Percentiles rank a stretch among this genome's conserved stretches.
These are phyloP conservation scores for Pogonomyrmex californicus DNA, from an alignment of 1,140 invertebrate genomes.

Conservation along the genomic window DNA sequence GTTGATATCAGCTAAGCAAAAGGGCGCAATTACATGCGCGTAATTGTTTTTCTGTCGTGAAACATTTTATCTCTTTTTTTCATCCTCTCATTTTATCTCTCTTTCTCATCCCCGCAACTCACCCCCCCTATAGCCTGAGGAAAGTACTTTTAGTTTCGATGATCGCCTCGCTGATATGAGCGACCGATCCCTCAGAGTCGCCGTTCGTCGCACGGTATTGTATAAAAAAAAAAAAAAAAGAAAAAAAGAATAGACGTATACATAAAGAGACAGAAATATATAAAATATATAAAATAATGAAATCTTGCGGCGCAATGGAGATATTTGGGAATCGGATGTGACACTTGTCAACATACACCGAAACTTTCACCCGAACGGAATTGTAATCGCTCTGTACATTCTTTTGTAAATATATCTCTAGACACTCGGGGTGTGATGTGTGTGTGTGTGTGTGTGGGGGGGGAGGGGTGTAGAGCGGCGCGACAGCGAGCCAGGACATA, in stretches of 20 bases:
- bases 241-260: background rate
- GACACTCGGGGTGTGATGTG: background rate
- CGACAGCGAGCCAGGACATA: background rate
- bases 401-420: conserved; percentile 63
- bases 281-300: background rate
- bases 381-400: conserved; percentile 62
- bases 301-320: background rate
- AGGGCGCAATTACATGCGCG: background rate
- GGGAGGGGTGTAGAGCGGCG: background rate
- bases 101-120: background rate
- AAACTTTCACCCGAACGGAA: background rate
- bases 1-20: conserved; percentile 22
- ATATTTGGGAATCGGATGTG: background rate
- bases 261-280: background rate
- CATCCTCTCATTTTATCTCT: background rate
- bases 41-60: conserved; percentile 16
- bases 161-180: too few relatives aligned
- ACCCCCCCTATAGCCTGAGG: background rate
- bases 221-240: background rate
- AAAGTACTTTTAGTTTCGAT: conserved; percentile 32
- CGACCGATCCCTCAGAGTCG: background rate
- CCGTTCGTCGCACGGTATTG: background rate
- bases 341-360: background rate
- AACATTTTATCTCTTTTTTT: conserved; percentile 30
- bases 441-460: too few relatives aligned